Evolutionary conservation across 2,888 invertebrate species (phyloP).

Genomic region (Cistogaster globosa): DNA sequence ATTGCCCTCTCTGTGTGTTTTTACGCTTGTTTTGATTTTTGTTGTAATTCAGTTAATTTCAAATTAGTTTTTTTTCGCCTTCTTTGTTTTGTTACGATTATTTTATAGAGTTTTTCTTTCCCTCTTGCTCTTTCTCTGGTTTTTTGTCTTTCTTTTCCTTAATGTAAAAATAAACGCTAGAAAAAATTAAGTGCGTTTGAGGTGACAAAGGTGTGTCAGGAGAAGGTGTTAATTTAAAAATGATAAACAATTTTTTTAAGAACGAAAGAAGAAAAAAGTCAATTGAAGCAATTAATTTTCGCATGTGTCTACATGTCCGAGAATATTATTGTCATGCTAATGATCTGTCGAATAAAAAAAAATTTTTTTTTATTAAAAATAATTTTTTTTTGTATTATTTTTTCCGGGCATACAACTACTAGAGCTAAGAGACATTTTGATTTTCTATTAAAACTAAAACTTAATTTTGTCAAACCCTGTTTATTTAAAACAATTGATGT

Average conservation of each 20-base stretch:
- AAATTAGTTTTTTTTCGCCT: conserved; percentile 12
- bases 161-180: conserved; percentile 23
- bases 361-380: too few species aligned
- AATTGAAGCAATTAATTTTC: too few species aligned
- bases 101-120: conserved; percentile 55
- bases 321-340: too few species aligned
- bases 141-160: not conserved
- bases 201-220: not conserved
- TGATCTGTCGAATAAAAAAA: too few species aligned
- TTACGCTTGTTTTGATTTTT: conserved; percentile 46
- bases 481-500: not conserved
- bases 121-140: not conserved
- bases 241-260: not conserved
- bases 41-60: conserved; percentile 44
- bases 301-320: too few species aligned
- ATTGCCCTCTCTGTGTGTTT: conserved; percentile 51
- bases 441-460: not conserved
- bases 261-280: too few species aligned
- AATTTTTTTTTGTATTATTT: too few species aligned
- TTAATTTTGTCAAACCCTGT: not conserved
- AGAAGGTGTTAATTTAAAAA: not conserved
- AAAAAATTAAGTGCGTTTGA: not conserved
- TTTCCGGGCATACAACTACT: too few species aligned
- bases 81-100: conserved; percentile 47
- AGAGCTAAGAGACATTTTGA: too few species aligned